phyloP scores from a whole-genome alignment of 2,888 invertebrate genomes.

The Scaptomyza flava region DNA sequence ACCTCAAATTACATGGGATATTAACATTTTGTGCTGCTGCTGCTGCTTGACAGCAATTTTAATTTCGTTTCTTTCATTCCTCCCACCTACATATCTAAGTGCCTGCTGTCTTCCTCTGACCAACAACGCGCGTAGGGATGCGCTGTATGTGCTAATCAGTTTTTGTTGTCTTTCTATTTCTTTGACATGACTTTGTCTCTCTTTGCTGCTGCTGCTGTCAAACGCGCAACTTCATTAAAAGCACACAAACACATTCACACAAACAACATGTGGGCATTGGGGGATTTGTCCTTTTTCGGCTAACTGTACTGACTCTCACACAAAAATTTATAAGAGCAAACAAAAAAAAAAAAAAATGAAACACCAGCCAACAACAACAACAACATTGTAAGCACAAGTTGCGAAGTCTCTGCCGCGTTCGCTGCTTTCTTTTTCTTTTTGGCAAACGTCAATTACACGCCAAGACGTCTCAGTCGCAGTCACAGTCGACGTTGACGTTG shows the following conservation, averaged over 20 bases:
- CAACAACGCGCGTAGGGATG: too few species aligned
- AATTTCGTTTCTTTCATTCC: constrained; percentile 16
- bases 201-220: constrained; percentile 23
- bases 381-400: constrained; percentile 14
- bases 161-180: constrained; percentile 16
- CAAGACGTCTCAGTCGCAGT: constrained; percentile 18
- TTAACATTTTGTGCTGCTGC: constrained; percentile 31
- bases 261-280: neutral
- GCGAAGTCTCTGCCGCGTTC: constrained; percentile 10
- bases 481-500: neutral
- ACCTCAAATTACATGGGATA: constrained; percentile 40
- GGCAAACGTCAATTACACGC: constrained; percentile 64
- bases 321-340: neutral
- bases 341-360: constrained; percentile 2
- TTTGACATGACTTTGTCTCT: neutral
- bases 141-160: constrained; percentile 42
- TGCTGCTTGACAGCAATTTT: constrained; percentile 33
- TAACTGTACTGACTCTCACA: constrained; percentile 43
- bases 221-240: constrained; percentile 49
- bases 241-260: constrained; percentile 16
- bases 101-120: too few species aligned
- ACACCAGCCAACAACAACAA: constrained; percentile 21
- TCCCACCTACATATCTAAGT: neutral
- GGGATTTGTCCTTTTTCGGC: constrained; percentile 49
- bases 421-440: constrained; percentile 41